These are phyloP conservation scores for Ophion costatus DNA, from an alignment of 2,888 invertebrate species.

Conservation along the genomic window DNA sequence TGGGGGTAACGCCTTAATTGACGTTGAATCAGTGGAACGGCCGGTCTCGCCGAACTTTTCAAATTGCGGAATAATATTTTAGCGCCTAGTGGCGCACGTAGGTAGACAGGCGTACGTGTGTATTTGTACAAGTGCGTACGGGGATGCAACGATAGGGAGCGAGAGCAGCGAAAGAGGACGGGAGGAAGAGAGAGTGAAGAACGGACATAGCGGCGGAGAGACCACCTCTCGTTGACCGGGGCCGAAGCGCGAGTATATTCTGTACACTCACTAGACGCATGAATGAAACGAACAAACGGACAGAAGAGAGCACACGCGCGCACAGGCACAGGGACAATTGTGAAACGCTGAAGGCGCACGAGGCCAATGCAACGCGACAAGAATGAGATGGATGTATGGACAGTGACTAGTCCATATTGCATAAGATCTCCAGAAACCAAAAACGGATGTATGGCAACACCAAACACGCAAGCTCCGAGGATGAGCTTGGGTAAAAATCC, in stretches of 20 bases:
- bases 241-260: constrained; percentile 58
- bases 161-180: constrained; percentile 10
- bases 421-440: neutral
- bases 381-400: neutral
- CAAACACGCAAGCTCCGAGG: neutral
- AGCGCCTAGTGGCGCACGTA: no score
- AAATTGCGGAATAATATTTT: no score
- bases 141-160: neutral
- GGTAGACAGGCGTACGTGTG: no score
- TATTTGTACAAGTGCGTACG: neutral
- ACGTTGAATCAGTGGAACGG: no score
- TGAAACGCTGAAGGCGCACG: constrained; percentile 32
- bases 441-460: neutral
- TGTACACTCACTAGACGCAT: constrained; percentile 64
- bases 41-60: no score
- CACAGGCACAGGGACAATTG: constrained; percentile 36
- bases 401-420: constrained; percentile 19
- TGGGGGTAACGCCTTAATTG: no score
- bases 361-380: constrained; percentile 34
- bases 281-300: constrained; percentile 70
- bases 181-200: constrained; percentile 41
- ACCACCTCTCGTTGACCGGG: constrained; percentile 50
- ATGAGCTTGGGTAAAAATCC: neutral
- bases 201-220: constrained; percentile 36
- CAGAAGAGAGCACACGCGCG: constrained; percentile 18